A percentile compares a stretch with the other conserved stretches of the same genome.
These are phyloP conservation scores for Collichthys lucidus DNA, from an alignment of 2,113 vertebrate genomes.

Conservation along the genomic window DNA sequence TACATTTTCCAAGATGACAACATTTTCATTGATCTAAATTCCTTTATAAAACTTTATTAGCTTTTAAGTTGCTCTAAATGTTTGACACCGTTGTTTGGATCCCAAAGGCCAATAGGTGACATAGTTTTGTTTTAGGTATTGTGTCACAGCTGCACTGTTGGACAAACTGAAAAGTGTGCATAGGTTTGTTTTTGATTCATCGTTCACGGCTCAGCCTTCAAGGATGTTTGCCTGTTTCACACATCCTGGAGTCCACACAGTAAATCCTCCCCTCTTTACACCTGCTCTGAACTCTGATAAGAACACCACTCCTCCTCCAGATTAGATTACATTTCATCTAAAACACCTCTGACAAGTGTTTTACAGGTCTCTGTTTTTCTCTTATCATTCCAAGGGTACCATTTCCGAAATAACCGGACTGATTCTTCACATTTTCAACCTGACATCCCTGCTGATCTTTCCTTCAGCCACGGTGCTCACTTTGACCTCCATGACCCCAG, in stretches of 20 bases:
- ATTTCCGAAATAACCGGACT: slow-evolving; percentile 80
- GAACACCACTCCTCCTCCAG: slow-evolving; percentile 2
- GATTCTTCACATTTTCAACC: slow-evolving; percentile 84
- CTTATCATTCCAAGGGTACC: slow-evolving; percentile 78
- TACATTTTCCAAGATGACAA: neutral
- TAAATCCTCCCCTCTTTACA: slow-evolving; percentile 18
- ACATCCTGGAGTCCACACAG: neutral
- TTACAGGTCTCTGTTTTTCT: neutral
- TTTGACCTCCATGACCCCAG: slow-evolving; percentile 88
- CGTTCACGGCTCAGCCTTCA: neutral
- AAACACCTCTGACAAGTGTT: neutral
- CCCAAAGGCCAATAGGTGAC: neutral
- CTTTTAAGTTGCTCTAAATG: neutral
- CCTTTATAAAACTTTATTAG: neutral
- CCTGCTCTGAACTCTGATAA: slow-evolving; percentile 30
- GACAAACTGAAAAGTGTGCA: neutral
- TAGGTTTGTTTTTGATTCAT: slow-evolving; percentile 13
- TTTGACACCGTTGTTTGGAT: neutral
- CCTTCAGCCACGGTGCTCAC: slow-evolving; percentile 84
- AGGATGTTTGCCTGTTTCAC: slow-evolving; percentile 30
- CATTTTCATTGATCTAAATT: neutral
- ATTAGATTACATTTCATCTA: slow-evolving; percentile 30
- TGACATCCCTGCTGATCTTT: slow-evolving; percentile 84
- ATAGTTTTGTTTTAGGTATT: neutral
- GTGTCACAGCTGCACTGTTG: neutral